A percentile compares a stretch with the other conserved stretches of the same genome.
Evolutionary conservation across 1,140 invertebrate species (phyloP).

Genomic region (Uloborus diversus): DNA sequence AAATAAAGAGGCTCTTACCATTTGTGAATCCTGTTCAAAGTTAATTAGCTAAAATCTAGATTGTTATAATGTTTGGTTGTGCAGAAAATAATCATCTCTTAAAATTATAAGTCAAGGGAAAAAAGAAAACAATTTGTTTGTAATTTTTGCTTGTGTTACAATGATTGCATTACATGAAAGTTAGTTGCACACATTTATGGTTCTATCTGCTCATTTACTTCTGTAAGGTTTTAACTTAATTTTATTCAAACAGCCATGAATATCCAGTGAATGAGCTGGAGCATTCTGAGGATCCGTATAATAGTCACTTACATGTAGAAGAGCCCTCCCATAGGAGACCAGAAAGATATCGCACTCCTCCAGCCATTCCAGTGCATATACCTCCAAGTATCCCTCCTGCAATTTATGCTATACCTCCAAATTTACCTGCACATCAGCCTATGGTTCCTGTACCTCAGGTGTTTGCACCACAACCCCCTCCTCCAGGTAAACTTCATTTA

Average conservation of each 20-base stretch:
- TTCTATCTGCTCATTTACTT: too few species aligned
- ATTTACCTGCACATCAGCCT: conserved; percentile 41
- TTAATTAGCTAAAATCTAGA: too few species aligned
- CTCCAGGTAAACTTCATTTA: conserved; percentile 54
- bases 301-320: neutral
- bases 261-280: conserved; percentile 4
- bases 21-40: too few species aligned
- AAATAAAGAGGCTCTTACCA: too few species aligned
- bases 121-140: too few species aligned
- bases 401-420: neutral
- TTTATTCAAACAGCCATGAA: neutral
- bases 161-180: too few species aligned
- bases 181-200: too few species aligned
- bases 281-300: neutral
- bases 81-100: too few species aligned
- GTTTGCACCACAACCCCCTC: conserved; percentile 52
- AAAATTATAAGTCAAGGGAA: too few species aligned
- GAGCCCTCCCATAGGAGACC: neutral
- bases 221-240: too few species aligned
- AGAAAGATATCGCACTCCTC: conserved; percentile 26
- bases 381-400: neutral
- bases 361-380: conserved; percentile 18
- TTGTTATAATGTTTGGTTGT: too few species aligned
- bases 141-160: too few species aligned
- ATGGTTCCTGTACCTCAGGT: conserved; percentile 9